phyloP scores from a whole-genome alignment of 2,113 vertebrate species.

The Platysteira castanea region DNA sequence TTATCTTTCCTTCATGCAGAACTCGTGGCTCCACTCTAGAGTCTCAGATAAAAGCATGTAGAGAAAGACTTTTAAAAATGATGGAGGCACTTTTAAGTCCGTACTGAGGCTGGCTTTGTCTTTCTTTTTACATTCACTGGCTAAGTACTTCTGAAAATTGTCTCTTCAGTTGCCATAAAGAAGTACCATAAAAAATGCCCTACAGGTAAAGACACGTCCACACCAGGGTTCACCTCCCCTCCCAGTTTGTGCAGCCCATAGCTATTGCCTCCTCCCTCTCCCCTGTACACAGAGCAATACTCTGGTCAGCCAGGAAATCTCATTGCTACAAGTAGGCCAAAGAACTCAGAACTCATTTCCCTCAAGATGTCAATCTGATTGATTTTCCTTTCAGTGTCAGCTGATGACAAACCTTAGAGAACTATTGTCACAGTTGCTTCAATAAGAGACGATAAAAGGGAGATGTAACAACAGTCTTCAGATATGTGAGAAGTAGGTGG shows the following conservation, averaged over 20 bases:
- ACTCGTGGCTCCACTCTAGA: background rate
- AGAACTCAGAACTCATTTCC: background rate
- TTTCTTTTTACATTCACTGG: background rate
- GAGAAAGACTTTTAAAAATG: background rate
- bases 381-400: slow-evolving; percentile 12
- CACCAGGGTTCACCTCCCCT: background rate
- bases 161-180: background rate
- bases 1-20: background rate
- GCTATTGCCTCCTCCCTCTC: background rate
- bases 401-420: slow-evolving; percentile 1
- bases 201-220: background rate
- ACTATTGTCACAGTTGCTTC: slow-evolving; percentile 4
- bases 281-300: background rate
- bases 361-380: background rate
- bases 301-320: background rate
- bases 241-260: background rate
- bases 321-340: background rate
- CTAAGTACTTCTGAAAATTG: background rate
- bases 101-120: background rate
- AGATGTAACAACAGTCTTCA: background rate
- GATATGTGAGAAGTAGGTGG: background rate
- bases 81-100: background rate
- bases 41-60: background rate
- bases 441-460: background rate
- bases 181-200: background rate